Evolutionary conservation across 2,888 invertebrate genomes (phyloP).

Genomic region (Melanophora roralis): DNA sequence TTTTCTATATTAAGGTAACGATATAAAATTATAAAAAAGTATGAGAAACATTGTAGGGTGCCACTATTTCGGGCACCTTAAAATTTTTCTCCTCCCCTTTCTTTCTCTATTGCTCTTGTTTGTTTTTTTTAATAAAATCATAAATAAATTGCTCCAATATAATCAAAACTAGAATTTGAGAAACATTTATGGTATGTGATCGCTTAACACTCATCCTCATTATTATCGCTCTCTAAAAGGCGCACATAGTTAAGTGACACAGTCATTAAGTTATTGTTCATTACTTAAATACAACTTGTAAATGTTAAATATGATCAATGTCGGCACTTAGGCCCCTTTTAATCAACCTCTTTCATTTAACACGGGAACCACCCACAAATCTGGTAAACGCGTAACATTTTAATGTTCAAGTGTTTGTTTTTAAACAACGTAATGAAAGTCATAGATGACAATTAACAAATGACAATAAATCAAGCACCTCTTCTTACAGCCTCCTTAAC

Average conservation of each 20-base stretch:
- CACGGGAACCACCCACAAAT: conserved; percentile 69
- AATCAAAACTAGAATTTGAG: conserved; percentile 17
- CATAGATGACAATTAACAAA: conserved; percentile 65
- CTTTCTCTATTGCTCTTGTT: background rate
- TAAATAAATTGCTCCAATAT: conserved; percentile 69
- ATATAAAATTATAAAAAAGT: too few species aligned
- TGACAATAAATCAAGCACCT: conserved; percentile 71
- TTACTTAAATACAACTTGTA: conserved; percentile 15
- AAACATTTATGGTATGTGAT: conserved; percentile 60
- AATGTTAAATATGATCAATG: conserved; percentile 69
- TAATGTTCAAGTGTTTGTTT: background rate
- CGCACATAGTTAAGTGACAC: conserved; percentile 30
- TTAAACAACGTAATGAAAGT: conserved; percentile 47
- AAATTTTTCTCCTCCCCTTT: too few species aligned
- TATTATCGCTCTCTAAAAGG: background rate
- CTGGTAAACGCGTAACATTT: conserved; percentile 35
- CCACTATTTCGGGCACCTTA: too few species aligned
- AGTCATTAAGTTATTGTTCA: background rate
- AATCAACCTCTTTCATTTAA: conserved; percentile 71
- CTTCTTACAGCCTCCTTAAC: background rate
- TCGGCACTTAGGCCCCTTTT: conserved; percentile 67
- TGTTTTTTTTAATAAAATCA: conserved; percentile 64
- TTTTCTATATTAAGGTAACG: too few species aligned
- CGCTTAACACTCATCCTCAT: conserved; percentile 39
- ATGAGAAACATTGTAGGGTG: too few species aligned